Base-by-base conservation (phyloP, 2,888 invertebrate species). In the Conops quadrifasciatus region DNA sequence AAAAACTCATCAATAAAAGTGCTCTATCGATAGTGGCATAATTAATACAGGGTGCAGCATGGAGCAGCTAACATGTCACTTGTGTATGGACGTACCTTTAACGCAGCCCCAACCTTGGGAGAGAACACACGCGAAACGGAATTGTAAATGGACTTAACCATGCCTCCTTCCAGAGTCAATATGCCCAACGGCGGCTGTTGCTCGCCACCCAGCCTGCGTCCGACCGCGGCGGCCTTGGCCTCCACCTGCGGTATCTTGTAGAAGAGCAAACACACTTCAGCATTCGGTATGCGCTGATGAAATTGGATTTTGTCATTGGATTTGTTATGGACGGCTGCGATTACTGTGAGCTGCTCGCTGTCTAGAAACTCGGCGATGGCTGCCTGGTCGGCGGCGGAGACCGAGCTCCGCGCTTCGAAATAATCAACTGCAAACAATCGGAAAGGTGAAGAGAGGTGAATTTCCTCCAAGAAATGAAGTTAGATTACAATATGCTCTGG, bases 101-200 rank as follows among this genome's bases (percentile, higher is more conserved):
- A 4, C 5, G 9, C 9, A 9, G 4, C 79, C 69, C 80, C 81
- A 72, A 82, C 81, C 77, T 85, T 81, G 59, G 86, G 85, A 68
- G 86, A 86, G 79, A 84, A 86, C 72, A 86, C 84, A 79, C 86
- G 83, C 76, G 86, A 84, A 79, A 86, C 82, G 71, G 87, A 87
- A 83, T 86, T 86, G 80, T 86, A 86, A 82, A 86, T 86, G 79
- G 86, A 86, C 83, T 86, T 87, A 77, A 86, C 84, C 81, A 86
- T 79, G 71, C 86, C 87, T 77, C 87, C 86, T 80, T 86, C 86
- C 64, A 86, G 82, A 73, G 86, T 87, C 77, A 86, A 80, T 80
- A 86, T 83, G 77, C 86, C 86, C 79, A 86, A 80, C 72, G 81
- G 83, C 72, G 82, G 82, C 71, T 76, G 76, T 71, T 75, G 75